Evolutionary conservation across 2,797 vertebrate genomes (phyloP).

Genomic region (Hoplostethus mediterraneus): DNA sequence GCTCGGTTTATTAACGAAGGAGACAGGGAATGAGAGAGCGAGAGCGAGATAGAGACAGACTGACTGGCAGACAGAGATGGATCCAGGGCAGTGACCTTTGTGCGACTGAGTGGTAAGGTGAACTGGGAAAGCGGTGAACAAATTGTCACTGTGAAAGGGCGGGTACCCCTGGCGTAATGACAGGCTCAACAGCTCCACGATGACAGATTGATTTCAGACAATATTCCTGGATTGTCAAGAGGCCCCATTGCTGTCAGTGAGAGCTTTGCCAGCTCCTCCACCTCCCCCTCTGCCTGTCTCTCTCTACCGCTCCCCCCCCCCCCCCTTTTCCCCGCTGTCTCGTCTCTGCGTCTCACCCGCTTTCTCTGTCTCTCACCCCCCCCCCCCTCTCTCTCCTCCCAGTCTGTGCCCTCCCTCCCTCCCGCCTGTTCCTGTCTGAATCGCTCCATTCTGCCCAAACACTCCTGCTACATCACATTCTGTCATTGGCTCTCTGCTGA

Average conservation of each 20-base stretch:
- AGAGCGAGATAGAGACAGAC: slow-evolving; percentile 46
- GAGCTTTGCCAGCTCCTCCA: slow-evolving; percentile 74
- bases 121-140: slow-evolving; percentile 74
- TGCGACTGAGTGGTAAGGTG: slow-evolving; percentile 56
- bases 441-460: slow-evolving; percentile 70
- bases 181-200: slow-evolving; percentile 71
- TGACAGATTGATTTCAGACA: slow-evolving; percentile 80
- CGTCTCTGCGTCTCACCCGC: slow-evolving; percentile 62
- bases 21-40: slow-evolving; percentile 13
- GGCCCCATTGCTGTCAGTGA: slow-evolving; percentile 79
- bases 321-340: slow-evolving; percentile 55
- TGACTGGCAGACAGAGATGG: slow-evolving; percentile 58
- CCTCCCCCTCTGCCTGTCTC: slow-evolving; percentile 55
- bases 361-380: slow-evolving; percentile 62
- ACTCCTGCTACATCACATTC: slow-evolving; percentile 71
- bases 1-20: slow-evolving; percentile 43
- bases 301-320: slow-evolving; percentile 23
- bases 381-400: slow-evolving; percentile 48
- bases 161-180: slow-evolving; percentile 77
- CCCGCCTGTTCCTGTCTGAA: slow-evolving; percentile 54
- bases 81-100: slow-evolving; percentile 68
- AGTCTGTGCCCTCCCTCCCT: slow-evolving; percentile 47
- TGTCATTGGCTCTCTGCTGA: slow-evolving; percentile 65
- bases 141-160: slow-evolving; percentile 77
- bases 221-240: slow-evolving; percentile 78